These are phyloP conservation scores for Alitta virens DNA, from an alignment of 2,888 invertebrate genomes.

Conservation along the genomic window DNA sequence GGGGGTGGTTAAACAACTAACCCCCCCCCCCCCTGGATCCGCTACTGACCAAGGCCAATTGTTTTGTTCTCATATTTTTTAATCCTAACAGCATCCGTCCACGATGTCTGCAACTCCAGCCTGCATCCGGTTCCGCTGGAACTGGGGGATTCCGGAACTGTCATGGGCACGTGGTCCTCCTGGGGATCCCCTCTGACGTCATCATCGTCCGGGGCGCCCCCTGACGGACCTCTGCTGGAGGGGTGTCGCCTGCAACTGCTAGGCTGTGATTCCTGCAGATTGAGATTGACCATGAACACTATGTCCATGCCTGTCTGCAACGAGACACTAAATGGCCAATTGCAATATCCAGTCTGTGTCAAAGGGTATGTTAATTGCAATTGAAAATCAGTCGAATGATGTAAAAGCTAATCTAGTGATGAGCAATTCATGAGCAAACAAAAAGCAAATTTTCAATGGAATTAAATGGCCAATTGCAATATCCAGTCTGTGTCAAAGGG, in stretches of 20 bases:
- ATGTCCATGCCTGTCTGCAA: neutral
- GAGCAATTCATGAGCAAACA: too few species aligned
- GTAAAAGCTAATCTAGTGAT: too few species aligned
- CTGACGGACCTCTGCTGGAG: neutral
- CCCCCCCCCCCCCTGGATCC: too few species aligned
- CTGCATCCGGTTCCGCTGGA: neutral
- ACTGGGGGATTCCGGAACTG: neutral
- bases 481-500: neutral
- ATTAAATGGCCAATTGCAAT: neutral
- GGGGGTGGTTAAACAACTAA: too few species aligned
- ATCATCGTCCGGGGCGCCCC: neutral
- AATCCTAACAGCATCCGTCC: neutral
- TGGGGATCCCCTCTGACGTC: neutral
- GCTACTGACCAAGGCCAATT: too few species aligned
- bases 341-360: neutral
- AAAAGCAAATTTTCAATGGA: too few species aligned
- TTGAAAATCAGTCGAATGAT: too few species aligned
- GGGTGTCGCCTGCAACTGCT: neutral
- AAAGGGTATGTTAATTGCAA: too few species aligned
- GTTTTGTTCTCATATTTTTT: neutral
- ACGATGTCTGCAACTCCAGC: neutral
- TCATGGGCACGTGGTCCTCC: neutral
- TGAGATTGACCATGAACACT: neutral
- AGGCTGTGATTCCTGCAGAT: neutral
- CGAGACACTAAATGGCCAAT: neutral